phyloP scores from a whole-genome alignment of 2,797 vertebrate species.

The Crenichthys baileyi region DNA sequence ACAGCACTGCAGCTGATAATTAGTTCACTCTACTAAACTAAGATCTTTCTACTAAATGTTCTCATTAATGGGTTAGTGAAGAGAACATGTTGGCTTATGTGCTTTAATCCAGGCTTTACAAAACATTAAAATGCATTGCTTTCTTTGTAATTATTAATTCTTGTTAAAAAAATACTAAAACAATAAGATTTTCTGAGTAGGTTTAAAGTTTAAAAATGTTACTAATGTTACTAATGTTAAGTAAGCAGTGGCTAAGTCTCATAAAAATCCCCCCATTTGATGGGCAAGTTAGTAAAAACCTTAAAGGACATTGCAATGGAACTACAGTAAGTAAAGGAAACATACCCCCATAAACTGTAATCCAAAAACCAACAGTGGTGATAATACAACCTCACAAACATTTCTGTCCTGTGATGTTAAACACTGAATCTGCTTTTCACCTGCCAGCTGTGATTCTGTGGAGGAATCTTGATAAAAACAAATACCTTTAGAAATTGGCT shows the following conservation, averaged over 20 bases:
- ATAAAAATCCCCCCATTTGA: too few relatives aligned
- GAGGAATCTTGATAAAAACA: neutral
- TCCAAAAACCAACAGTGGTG: too few relatives aligned
- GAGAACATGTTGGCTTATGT: conserved; percentile 1
- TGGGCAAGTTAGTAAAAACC: too few relatives aligned
- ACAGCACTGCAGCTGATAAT: conserved; percentile 42
- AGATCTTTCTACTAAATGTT: conserved; percentile 25
- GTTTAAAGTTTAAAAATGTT: neutral
- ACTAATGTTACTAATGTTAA: too few relatives aligned
- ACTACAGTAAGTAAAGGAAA: too few relatives aligned
- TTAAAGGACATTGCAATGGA: too few relatives aligned
- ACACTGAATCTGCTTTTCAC: too few relatives aligned
- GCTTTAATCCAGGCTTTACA: neutral
- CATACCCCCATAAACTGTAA: too few relatives aligned
- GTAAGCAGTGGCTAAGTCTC: neutral
- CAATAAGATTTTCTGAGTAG: neutral
- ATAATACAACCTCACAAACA: too few relatives aligned
- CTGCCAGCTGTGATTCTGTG: neutral
- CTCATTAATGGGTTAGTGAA: conserved; percentile 26
- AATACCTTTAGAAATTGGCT: neutral
- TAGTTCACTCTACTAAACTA: conserved; percentile 34
- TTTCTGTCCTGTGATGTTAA: too few relatives aligned
- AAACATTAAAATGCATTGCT: conserved; percentile 4
- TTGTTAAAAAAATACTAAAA: neutral
- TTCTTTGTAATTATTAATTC: neutral